Evolutionary conservation across 2,797 vertebrate genomes (phyloP).

Genomic region (Channa striata): DNA sequence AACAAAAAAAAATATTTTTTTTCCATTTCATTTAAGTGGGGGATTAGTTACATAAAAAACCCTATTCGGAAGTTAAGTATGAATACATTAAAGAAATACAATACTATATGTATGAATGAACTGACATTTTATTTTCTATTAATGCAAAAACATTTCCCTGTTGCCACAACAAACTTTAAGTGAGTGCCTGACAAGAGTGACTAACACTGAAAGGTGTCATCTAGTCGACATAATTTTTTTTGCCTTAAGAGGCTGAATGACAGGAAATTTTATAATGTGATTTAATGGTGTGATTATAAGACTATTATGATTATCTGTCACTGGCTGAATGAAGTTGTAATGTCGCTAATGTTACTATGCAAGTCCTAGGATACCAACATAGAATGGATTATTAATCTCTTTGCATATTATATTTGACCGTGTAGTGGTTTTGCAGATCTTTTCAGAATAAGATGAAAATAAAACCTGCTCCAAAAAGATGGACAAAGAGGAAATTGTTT

Average conservation of each 20-base stretch:
- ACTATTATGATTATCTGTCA: constrained; percentile 21
- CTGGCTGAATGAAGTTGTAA: constrained; percentile 17
- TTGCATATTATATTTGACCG: not conserved
- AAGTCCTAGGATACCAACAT: constrained; percentile 3
- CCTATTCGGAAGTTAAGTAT: too few relatives aligned
- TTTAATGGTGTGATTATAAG: constrained; percentile 37
- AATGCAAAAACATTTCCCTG: constrained; percentile 36
- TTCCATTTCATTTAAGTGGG: too few relatives aligned
- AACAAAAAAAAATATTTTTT: too few relatives aligned
- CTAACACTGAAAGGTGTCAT: constrained; percentile 41
- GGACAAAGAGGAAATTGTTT: not conserved
- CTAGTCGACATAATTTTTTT: constrained; percentile 35
- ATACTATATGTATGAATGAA: not conserved
- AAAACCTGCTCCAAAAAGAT: not conserved
- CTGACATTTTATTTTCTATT: constrained; percentile 21
- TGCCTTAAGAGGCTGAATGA: constrained; percentile 33
- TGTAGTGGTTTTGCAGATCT: not conserved
- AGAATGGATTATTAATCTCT: constrained; percentile 12
- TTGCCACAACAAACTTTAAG: constrained; percentile 67
- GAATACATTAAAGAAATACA: constrained; percentile 3
- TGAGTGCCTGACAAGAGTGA: constrained; percentile 33
- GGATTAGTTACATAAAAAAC: too few relatives aligned
- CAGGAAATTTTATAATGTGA: constrained; percentile 32
- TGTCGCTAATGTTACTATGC: constrained; percentile 9
- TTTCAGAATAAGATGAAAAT: not conserved